Conservation (phyloP, 2,888 invertebrate genomes). For the Anoncus sp. region DNA sequence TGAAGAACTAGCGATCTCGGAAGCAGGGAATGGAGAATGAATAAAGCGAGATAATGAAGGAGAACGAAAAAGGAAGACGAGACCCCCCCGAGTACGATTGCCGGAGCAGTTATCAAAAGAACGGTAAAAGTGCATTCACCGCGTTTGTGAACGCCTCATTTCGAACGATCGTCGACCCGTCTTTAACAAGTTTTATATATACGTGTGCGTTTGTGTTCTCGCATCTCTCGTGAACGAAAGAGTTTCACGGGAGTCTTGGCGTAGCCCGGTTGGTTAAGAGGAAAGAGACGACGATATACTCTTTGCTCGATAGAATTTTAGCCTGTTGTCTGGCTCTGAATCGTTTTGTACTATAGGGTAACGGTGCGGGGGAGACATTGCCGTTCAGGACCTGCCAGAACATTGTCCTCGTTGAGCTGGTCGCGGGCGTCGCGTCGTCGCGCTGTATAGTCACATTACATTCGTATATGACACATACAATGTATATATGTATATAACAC, state of each 20-base stretch:
- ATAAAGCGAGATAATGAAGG: constrained; percentile 61
- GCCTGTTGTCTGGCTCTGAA: constrained; percentile 55
- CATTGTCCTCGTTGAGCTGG: constrained; percentile 71
- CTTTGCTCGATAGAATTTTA: constrained; percentile 62
- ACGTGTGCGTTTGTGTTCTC: constrained; percentile 24
- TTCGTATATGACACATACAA: constrained; percentile 17
- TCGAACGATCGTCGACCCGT: constrained; percentile 62
- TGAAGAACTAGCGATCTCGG: constrained; percentile 23
- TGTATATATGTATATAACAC: background rate
- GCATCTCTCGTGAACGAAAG: constrained; percentile 11
- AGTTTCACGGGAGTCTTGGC: constrained; percentile 28
- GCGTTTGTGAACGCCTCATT: constrained; percentile 50
- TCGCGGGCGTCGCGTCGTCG: constrained; percentile 55
- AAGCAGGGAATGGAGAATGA: constrained; percentile 38
- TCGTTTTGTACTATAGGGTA: constrained; percentile 50
- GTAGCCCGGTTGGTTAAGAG: constrained; percentile 2
- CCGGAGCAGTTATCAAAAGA: constrained; percentile 66
- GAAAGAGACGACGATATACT: constrained; percentile 23
- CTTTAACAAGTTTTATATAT: constrained; percentile 37
- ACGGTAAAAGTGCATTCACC: constrained; percentile 60
- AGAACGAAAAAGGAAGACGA: constrained; percentile 56
- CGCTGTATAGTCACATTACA: constrained; percentile 35
- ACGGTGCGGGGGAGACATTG: constrained; percentile 54
- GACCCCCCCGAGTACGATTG: constrained; percentile 64
- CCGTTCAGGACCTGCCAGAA: constrained; percentile 77